phyloP scores from a whole-genome alignment of 2,888 invertebrate genomes.

The Volucella inanis region DNA sequence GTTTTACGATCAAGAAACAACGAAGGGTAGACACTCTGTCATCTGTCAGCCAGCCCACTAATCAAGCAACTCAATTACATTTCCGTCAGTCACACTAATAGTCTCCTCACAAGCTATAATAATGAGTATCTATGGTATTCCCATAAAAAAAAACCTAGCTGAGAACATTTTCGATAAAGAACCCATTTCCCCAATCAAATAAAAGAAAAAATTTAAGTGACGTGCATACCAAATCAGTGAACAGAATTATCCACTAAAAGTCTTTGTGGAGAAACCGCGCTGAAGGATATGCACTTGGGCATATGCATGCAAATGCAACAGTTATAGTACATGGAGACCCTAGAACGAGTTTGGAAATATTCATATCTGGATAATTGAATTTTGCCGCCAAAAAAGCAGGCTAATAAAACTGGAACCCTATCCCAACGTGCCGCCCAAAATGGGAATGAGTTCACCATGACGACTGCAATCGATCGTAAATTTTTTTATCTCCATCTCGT shows the following conservation, averaged over 20 bases:
- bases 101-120: slow-evolving; percentile 63
- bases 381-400: slow-evolving; percentile 13
- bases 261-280: slow-evolving; percentile 49
- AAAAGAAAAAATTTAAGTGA: slow-evolving; percentile 44
- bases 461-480: slow-evolving; percentile 37
- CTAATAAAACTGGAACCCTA: slow-evolving; percentile 20
- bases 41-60: slow-evolving; percentile 33
- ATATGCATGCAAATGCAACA: slow-evolving; percentile 13
- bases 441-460: slow-evolving; percentile 7
- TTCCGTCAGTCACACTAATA: slow-evolving; percentile 63
- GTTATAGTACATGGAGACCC: slow-evolving; percentile 22
- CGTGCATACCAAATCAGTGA: slow-evolving; percentile 63
- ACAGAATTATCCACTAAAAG: slow-evolving; percentile 40
- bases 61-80: slow-evolving; percentile 64
- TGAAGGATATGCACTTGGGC: slow-evolving; percentile 36
- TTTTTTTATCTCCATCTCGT: slow-evolving; percentile 37
- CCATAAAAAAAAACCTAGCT: slow-evolving; percentile 37
- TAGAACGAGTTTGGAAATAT: slow-evolving; percentile 21
- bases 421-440: slow-evolving; percentile 13
- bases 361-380: slow-evolving; percentile 17
- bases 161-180: slow-evolving; percentile 61
- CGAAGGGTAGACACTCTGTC: slow-evolving; percentile 4
- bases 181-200: slow-evolving; percentile 49
- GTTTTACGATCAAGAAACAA: slow-evolving; percentile 47
- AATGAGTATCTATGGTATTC: slow-evolving; percentile 21